A percentile compares a stretch with the other conserved stretches of the same genome.
Evolutionary conservation across 2,113 vertebrate species (phyloP).

Genomic region (Vidua chalybeata): DNA sequence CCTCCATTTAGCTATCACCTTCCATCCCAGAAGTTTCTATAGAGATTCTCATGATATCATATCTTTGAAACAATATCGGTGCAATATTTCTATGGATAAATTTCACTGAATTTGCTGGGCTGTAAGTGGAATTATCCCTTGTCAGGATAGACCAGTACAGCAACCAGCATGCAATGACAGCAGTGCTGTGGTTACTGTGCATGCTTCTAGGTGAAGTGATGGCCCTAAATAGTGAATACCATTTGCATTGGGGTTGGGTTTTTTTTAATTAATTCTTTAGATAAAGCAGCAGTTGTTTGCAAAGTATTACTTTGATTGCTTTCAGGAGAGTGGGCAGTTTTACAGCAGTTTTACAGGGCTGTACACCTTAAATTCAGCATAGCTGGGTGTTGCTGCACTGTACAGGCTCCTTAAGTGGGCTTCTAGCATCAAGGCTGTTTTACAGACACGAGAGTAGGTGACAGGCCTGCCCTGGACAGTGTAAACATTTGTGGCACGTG

Average conservation of each 20-base stretch:
- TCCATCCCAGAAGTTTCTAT: not conserved
- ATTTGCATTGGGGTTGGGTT: not conserved
- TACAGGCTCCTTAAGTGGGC: not conserved
- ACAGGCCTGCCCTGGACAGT: not conserved
- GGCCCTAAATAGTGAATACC: not conserved
- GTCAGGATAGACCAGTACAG: not conserved
- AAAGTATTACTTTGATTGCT: not conserved
- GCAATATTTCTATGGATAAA: not conserved
- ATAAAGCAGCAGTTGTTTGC: not conserved
- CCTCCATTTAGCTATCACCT: not conserved
- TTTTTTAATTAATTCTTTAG: not conserved
- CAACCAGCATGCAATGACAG: not conserved
- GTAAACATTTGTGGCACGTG: fast-evolving
- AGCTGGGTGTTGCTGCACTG: not conserved
- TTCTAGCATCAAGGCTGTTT: not conserved
- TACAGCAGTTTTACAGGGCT: not conserved
- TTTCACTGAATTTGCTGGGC: not conserved
- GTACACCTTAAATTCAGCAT: not conserved
- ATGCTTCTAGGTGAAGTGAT: not conserved
- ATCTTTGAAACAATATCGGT: not conserved
- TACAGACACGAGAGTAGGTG: fast-evolving
- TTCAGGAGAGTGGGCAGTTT: not conserved
- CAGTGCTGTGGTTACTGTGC: not conserved
- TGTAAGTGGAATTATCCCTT: not conserved
- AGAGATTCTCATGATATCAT: not conserved